Evolutionary conservation across 2,113 vertebrate species (phyloP).

Genomic region (Myiozetetes cayanensis): DNA sequence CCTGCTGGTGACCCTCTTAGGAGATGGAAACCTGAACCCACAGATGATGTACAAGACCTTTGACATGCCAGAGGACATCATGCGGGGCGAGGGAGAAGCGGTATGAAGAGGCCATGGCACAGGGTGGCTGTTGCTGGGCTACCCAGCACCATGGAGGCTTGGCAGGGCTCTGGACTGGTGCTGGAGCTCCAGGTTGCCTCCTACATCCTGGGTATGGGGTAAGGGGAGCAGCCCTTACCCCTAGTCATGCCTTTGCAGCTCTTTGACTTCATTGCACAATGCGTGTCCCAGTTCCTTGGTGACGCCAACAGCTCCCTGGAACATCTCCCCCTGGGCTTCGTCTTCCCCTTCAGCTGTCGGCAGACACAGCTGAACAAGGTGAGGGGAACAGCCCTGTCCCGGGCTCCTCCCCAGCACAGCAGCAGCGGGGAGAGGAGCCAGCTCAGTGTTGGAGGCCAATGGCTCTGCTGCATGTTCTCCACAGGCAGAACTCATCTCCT

Average conservation of each 20-base stretch:
- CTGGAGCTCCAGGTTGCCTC: neutral
- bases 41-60: slow-evolving; percentile 72
- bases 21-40: slow-evolving; percentile 39
- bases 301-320: neutral
- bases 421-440: rapidly evolving
- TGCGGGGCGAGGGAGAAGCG: slow-evolving; percentile 73
- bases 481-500: slow-evolving; percentile 85
- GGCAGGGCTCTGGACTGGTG: rapidly evolving
- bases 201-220: neutral
- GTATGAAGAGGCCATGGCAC: slow-evolving; percentile 47
- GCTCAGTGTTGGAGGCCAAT: rapidly evolving
- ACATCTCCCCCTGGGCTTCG: slow-evolving; percentile 80
- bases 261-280: slow-evolving; percentile 84
- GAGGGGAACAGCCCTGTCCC: neutral
- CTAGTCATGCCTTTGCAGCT: slow-evolving; percentile 64
- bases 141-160: rapidly evolving
- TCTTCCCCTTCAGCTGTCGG: slow-evolving; percentile 85
- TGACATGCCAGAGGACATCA: slow-evolving; percentile 68
- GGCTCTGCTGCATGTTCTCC: rapidly evolving
- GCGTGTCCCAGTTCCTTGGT: slow-evolving; percentile 74
- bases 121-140: neutral
- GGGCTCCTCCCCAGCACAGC: neutral
- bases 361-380: slow-evolving; percentile 82
- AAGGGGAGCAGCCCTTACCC: neutral
- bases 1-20: slow-evolving; percentile 73